Evolutionary conservation across 2,113 vertebrate genomes (phyloP), one percentile per base, ranked within the genome.

Genomic region (Takifugu flavidus): DNA sequence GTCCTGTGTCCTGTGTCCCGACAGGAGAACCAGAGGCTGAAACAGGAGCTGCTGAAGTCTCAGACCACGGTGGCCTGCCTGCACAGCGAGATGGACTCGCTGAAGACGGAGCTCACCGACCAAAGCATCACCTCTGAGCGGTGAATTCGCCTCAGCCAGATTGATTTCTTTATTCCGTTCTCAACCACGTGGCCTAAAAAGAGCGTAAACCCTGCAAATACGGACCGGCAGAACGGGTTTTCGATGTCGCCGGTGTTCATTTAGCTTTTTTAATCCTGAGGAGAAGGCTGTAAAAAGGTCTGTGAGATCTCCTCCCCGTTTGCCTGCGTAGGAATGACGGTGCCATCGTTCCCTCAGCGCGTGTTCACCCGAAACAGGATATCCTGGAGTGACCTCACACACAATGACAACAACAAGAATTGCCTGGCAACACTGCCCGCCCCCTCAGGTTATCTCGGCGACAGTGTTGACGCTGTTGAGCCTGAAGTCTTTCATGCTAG

Each of bases 21-120:
- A 53, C 64, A 98, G 97, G 95, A 99, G 79, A 98, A 96, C 83
- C 95, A 98, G 86, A 91, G 89, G 86, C 86, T 98, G 62, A 98
- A 93, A 76, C 96, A 96, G 88, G 94, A 98, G 27, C 91, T 99
- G 74, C 65, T 98, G 87, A 94, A 92, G 86, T 94, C 95, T 13
- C 95, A 97, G 69, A 99, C 95, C 65, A 95, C 87, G 77, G 91
- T 96, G 45, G 93, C 95, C 25, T 94, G 94, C 78, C 86, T 99
- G 46, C 95, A 93, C 77, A 98, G 95, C 74, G 96, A 99, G 72
- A 87, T 98, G 78, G 96, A 97, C 87, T 82, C 92, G 15, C 86
- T 98, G 77, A 98, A 97, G 91, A 97, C 91, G 27, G 96, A 98
- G 70, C 88, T 94, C 68, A 94, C 93, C 0, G 94, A 97, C 86